phyloP scores from a whole-genome alignment of 1,140 invertebrate species.

The Chlorops oryzae region DNA sequence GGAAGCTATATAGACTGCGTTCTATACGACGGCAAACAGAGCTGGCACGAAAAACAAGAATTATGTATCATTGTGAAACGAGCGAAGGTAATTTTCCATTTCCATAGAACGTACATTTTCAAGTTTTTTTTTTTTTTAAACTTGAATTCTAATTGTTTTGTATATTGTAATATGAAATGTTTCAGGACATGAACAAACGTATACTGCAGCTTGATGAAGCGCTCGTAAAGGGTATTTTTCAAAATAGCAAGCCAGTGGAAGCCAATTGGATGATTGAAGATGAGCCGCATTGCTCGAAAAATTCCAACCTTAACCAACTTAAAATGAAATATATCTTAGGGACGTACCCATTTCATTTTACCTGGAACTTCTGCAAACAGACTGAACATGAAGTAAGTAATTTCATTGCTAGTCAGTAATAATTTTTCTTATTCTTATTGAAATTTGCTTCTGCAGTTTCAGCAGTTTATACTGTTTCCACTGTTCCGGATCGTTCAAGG shows the following conservation, averaged over 20 bases:
- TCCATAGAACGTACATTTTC: too few relatives aligned
- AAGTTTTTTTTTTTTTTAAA: too few relatives aligned
- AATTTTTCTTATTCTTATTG: neutral
- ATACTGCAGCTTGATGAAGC: constrained; percentile 23
- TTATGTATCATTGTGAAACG: too few relatives aligned
- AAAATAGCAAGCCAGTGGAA: neutral
- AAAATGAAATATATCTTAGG: constrained; percentile 26
- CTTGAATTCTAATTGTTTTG: too few relatives aligned
- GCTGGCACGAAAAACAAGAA: too few relatives aligned
- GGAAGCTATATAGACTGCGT: too few relatives aligned
- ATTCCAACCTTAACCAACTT: constrained; percentile 6
- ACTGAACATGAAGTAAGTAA: constrained; percentile 8
- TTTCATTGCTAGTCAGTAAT: neutral
- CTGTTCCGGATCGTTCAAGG: neutral
- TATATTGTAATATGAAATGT: too few relatives aligned
- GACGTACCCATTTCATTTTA: constrained; percentile 22
- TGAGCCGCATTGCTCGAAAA: neutral
- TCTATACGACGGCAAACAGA: too few relatives aligned
- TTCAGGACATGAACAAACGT: constrained; percentile 27
- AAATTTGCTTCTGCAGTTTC: constrained; percentile 18
- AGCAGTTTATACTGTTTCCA: neutral
- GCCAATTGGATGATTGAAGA: neutral
- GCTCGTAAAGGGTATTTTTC: constrained; percentile 11
- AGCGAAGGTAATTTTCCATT: too few relatives aligned
- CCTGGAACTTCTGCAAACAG: constrained; percentile 22